Evolutionary conservation across 2,888 invertebrate genomes (phyloP), one percentile per base, ranked within the genome.

Genomic region (Oligia fasciuncula): DNA sequence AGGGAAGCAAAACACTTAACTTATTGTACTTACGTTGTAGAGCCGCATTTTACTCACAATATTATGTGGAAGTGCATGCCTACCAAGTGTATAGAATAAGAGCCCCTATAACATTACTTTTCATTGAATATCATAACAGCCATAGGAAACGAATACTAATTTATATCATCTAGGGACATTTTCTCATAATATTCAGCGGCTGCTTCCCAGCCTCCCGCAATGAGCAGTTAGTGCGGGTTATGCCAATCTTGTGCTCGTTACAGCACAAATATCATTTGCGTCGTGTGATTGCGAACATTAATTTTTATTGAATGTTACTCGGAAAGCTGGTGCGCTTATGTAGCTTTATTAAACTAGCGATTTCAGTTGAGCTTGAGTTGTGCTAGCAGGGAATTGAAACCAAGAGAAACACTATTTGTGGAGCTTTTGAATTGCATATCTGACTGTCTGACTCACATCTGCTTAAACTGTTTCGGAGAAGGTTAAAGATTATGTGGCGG

Each of bases 181-280:
- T 60, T 60, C 8, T 57, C 19, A 46, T 57, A 57, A 23, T 19
- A 4, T 57, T 66, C 17, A 66, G 63, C 3, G 60, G 14, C 40
- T 23, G 17, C 29, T 63, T 46, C 46, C n/a, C 54, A 54, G 19
- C 35, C 46, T 29, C 14, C 54, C 17, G 19, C 57, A 79, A 46
- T 35, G 40, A 43, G 57, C 63, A 71, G 29, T 57, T 14, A 43
- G 43, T 29, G 19, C 40, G 13, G 49, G 49, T 35, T 46, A 40
- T 40, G 75, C 79, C 74, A 75, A 79, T 84, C 72, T 84, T 40
- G 74, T 8, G 43, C 65, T 63, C 62, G n/a, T 79, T 79, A 83
- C 65, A 49, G 67, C 62, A 85, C 85, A 76, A 76, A 80, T 73
- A 81, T 75, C 23, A 81, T 77, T 79, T 77, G 63, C 63, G 68